These are phyloP conservation scores for Psix sp. DNA, from an alignment of 1,140 invertebrate genomes.

Conservation along the genomic window DNA sequence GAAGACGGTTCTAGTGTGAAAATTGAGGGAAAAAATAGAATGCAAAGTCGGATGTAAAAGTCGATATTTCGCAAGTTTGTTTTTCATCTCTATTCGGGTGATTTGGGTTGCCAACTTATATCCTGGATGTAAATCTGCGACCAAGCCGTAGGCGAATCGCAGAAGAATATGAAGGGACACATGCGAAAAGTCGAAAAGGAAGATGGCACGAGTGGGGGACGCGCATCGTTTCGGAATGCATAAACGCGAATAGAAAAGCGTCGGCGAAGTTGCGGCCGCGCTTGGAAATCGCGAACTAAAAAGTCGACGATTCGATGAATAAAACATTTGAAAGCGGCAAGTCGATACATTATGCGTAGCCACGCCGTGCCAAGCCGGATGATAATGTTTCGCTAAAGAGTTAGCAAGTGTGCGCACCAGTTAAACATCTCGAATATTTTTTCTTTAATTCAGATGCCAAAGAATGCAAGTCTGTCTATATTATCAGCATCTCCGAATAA, in stretches of 20 bases:
- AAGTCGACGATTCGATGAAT: constrained; percentile 67
- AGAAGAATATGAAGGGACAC: constrained; percentile 52
- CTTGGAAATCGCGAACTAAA: constrained; percentile 63
- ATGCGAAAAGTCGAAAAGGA: constrained; percentile 33
- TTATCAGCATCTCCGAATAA: neutral
- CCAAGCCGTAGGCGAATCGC: constrained; percentile 14
- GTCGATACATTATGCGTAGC: constrained; percentile 62
- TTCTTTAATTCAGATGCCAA: neutral
- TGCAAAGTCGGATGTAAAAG: constrained; percentile 2
- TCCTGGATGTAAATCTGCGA: constrained; percentile 40
- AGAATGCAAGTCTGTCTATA: neutral
- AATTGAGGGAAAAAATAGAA: constrained; percentile 1
- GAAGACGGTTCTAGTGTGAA: too few relatives aligned
- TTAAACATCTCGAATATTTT: constrained; percentile 23
- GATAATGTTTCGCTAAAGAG: constrained; percentile 55
- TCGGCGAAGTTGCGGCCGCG: constrained; percentile 53
- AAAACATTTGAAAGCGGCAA: constrained; percentile 66
- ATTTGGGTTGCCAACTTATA: constrained; percentile 43
- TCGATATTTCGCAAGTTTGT: constrained; percentile 17
- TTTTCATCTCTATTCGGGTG: constrained; percentile 28
- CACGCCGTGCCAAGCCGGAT: constrained; percentile 30
- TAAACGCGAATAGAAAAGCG: constrained; percentile 58
- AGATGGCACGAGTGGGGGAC: constrained; percentile 25
- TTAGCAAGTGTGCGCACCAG: constrained; percentile 33
- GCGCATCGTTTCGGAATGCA: constrained; percentile 58